phyloP scores from a whole-genome alignment of 1,140 invertebrate genomes.

The Brachionus calyciflorus region DNA sequence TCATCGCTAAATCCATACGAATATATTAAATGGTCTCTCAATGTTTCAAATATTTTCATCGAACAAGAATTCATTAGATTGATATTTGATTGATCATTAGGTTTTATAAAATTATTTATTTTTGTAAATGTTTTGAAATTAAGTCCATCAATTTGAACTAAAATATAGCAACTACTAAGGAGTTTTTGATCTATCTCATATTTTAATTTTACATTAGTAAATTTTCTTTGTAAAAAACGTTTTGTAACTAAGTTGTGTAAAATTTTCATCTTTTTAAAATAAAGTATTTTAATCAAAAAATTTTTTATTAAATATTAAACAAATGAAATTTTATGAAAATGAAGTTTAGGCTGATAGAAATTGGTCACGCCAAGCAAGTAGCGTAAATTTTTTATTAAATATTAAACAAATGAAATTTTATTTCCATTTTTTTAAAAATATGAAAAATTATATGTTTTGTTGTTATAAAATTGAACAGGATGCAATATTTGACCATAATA shows the following conservation, averaged over 20 bases:
- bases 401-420: neutral
- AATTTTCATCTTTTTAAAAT: neutral
- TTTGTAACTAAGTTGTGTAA: neutral
- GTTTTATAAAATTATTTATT: neutral
- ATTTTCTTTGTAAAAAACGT: neutral
- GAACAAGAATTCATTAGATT: slow-evolving; percentile 10
- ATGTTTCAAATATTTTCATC: neutral
- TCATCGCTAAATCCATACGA: neutral
- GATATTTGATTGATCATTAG: neutral
- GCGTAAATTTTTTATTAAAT: too few relatives aligned
- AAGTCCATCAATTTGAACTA: neutral
- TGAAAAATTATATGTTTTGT: slow-evolving; percentile 25
- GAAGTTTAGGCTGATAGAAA: too few relatives aligned
- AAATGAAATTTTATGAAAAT: neutral
- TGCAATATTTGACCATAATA: slow-evolving; percentile 74
- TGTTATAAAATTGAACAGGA: neutral
- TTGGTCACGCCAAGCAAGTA: too few relatives aligned
- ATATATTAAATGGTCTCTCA: neutral
- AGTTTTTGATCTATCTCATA: neutral
- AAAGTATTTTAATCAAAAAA: too few relatives aligned
- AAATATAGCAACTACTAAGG: neutral
- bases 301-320: too few relatives aligned
- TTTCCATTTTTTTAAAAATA: neutral
- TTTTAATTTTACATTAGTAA: neutral
- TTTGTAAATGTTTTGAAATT: neutral